Evolutionary conservation across 2,888 invertebrate genomes (phyloP), one percentile per base, ranked within the genome.

Genomic region (Drosophila infuscata): DNA sequence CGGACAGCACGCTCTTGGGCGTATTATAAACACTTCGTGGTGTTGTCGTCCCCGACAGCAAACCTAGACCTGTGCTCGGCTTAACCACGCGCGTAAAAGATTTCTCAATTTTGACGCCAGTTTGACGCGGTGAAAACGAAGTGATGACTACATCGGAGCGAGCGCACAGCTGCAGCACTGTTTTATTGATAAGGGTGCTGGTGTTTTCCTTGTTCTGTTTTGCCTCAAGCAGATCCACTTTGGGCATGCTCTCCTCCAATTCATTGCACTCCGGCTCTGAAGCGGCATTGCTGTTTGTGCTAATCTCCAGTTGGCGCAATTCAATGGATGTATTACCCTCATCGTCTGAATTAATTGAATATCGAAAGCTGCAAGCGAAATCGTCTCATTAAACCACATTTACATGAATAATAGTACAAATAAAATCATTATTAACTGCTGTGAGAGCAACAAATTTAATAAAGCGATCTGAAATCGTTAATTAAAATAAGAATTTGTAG

Each of bases 101-200:
- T 60, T 91, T 91, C 61, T 91, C 89, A 46, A 83, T 81, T 52
- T 86, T 91, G 6, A 91, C 84, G 15, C 91, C 91, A 0, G 90
- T 88, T 69, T 90, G 83, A 4, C 91, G 90, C 0, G 93, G 93
- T 12, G 93, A 92, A 75, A 89, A 93, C 0, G 93, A 93, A 4
- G 93, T 93, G 33, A 92, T 87, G 15, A 91, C 90, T 30, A 92
- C 74, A 58, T 92, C 92, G 3, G 93, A 93, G 29, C 81, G 87
- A 29, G 83, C 74, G 49, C 89, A 91, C 0, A 85, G 56, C 30
- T 81, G 65, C 15, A 88, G 29, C 48, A 87, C 33, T 12, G 80
- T 49, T 56, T 75, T 78, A 54, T 80, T 82, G 38, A 78, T 81
- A 1, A 70, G 62, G 0, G 86, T 77, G 41, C 77, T 89, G 30